phyloP scores from a whole-genome alignment of 2,797 vertebrate species.

The Siniperca undulata region DNA sequence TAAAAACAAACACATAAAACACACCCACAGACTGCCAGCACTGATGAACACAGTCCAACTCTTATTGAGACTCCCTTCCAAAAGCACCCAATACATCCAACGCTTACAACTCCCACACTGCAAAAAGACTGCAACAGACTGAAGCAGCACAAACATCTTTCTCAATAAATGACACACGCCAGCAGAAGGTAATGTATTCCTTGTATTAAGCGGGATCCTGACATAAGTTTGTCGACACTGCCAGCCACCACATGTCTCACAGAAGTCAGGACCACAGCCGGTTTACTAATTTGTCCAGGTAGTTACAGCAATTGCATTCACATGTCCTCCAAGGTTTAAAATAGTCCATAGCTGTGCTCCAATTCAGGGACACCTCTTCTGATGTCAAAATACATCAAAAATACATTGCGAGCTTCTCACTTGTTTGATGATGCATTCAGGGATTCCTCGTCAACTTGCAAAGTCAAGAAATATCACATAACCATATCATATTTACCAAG shows the following conservation, averaged over 20 bases:
- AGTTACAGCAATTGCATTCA: not conserved
- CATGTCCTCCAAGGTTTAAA: not conserved
- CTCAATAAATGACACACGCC: constrained; percentile 2
- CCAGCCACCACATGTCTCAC: not conserved
- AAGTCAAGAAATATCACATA: not conserved
- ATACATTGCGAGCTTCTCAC: not conserved
- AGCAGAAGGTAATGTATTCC: not conserved
- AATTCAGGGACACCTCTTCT: too few relatives aligned
- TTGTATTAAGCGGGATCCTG: not conserved
- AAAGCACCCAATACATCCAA: constrained; percentile 48
- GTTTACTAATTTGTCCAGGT: not conserved
- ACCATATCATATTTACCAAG: not conserved
- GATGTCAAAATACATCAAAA: not conserved
- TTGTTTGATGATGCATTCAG: not conserved
- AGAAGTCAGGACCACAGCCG: not conserved
- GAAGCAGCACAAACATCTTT: constrained; percentile 5
- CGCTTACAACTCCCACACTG: constrained; percentile 52
- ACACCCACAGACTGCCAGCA: constrained; percentile 47
- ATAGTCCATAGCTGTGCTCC: too few relatives aligned
- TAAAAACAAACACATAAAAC: constrained; percentile 51
- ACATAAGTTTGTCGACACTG: not conserved
- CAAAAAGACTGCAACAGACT: constrained; percentile 17
- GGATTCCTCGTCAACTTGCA: not conserved
- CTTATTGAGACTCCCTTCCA: constrained; percentile 26
- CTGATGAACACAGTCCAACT: constrained; percentile 45